Evolutionary conservation across 2,888 invertebrate species (phyloP).

Genomic region (Aspidiotus rigidus): DNA sequence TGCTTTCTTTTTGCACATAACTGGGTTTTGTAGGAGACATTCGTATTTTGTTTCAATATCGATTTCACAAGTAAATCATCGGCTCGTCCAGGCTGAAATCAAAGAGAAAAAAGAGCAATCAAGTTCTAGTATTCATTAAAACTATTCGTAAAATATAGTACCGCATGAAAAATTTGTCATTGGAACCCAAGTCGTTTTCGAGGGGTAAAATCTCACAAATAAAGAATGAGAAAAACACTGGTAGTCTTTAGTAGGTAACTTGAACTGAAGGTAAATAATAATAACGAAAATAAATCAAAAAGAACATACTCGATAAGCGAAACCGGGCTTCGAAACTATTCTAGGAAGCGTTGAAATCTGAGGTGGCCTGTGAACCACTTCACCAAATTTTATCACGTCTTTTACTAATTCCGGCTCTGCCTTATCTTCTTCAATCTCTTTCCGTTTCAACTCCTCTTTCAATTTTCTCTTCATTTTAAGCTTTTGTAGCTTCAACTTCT

Average conservation of each 20-base stretch:
- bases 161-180: too few species aligned
- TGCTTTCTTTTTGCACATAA: neutral
- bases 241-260: neutral
- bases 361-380: constrained; percentile 65
- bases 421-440: constrained; percentile 47
- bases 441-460: constrained; percentile 48
- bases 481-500: constrained; percentile 40
- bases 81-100: constrained; percentile 52
- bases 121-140: constrained; percentile 26
- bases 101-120: constrained; percentile 30
- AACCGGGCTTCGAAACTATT: constrained; percentile 43
- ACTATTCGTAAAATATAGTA: neutral
- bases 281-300: neutral
- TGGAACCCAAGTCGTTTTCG: too few species aligned
- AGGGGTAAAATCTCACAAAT: too few species aligned
- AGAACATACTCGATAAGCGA: constrained; percentile 37
- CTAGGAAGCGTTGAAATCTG: constrained; percentile 49
- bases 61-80: constrained; percentile 54
- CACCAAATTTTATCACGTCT: constrained; percentile 66
- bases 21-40: neutral
- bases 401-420: constrained; percentile 47
- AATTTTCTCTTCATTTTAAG: constrained; percentile 44
- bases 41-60: constrained; percentile 41
- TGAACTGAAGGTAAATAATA: neutral
- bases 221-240: neutral